These are phyloP conservation scores for Malachius bipustulatus DNA, from an alignment of 2,888 invertebrate species.

Conservation along the genomic window DNA sequence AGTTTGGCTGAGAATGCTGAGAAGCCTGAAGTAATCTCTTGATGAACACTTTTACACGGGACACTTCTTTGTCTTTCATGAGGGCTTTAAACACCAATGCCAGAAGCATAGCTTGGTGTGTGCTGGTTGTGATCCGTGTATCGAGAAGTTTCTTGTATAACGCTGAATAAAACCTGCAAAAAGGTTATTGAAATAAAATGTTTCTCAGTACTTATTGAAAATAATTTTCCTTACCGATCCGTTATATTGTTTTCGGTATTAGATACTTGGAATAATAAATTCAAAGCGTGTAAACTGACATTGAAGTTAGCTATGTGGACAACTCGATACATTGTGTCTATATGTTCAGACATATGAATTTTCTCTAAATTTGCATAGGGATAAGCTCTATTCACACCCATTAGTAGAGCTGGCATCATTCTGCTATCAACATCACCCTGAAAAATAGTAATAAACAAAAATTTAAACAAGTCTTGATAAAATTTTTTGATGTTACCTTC, in stretches of 20 bases:
- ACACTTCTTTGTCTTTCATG: conserved; percentile 59
- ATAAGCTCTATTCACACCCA: conserved; percentile 74
- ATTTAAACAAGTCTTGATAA: conserved; percentile 5
- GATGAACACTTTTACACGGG: conserved; percentile 68
- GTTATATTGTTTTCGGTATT: conserved; percentile 40
- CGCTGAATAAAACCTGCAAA: conserved; percentile 66
- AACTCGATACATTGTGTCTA: conserved; percentile 68
- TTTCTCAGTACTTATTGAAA: background rate
- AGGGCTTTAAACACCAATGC: conserved; percentile 80
- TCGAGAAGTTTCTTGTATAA: conserved; percentile 80
- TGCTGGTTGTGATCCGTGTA: conserved; percentile 55
- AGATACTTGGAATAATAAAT: conserved; percentile 51
- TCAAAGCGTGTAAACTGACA: conserved; percentile 44
- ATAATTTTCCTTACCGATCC: conserved; percentile 41
- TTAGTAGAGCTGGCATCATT: conserved; percentile 71
- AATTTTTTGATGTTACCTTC: conserved; percentile 40
- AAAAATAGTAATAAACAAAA: conserved; percentile 16
- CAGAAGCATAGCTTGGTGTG: conserved; percentile 66
- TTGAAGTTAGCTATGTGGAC: conserved; percentile 71
- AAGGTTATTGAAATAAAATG: conserved; percentile 7
- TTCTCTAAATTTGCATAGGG: conserved; percentile 63
- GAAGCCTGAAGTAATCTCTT: conserved; percentile 69
- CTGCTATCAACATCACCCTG: conserved; percentile 68
- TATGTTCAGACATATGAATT: conserved; percentile 46
- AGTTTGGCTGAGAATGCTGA: too few relatives aligned